Base-by-base conservation (phyloP, 2,797 vertebrate species). In the Labroides dimidiatus region DNA sequence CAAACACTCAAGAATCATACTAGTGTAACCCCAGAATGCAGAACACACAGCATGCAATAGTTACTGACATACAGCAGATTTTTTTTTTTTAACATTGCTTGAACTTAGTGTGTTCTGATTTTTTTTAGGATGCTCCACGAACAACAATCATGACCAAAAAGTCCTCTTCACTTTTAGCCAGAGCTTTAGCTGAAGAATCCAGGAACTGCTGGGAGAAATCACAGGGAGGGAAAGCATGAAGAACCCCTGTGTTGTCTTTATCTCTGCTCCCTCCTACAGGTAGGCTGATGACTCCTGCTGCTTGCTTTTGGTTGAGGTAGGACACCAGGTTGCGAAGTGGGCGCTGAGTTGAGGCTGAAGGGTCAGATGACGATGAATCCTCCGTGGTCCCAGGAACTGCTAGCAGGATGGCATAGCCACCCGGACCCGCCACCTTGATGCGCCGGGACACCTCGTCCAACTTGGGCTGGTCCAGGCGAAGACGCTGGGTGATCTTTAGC, bases 181-280 rank as follows among this genome's bases (percentile, higher is more conserved):
- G 89, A 75, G 96, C 95, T 95, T 98, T 99, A 90, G 98, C 97
- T 85, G 97, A 96, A 85, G 96, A 96, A 97, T 99, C 97, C 94
- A 99, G 94, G 93, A 99, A 99, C 93, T 99, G 97, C 93, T 99
- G 97, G 87, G 98, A 99, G 96, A 99, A 99, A 93, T 99, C 97
- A 89, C 98, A 99, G 75, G 98, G 98, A 14, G 98, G 98, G 77
- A 99, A 99, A 87, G 98, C 98, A 85, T 99, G 98, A 92, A 99
- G 96, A 58, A 99, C 97, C 82, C 98, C 98, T 21, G 96, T 94
- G 94, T 96, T 96, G 95, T 99, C 98, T 93, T 99, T 99, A 96
- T 99, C 98, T 93, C 98, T 95, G 92, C 96, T 96, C 63, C 97
- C 97, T 81, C 98, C 97, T 24, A 99, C 96, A 10, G 98, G 98